These are phyloP conservation scores for Ectropis grisescens DNA, from an alignment of 1,140 invertebrate species.

Conservation along the genomic window DNA sequence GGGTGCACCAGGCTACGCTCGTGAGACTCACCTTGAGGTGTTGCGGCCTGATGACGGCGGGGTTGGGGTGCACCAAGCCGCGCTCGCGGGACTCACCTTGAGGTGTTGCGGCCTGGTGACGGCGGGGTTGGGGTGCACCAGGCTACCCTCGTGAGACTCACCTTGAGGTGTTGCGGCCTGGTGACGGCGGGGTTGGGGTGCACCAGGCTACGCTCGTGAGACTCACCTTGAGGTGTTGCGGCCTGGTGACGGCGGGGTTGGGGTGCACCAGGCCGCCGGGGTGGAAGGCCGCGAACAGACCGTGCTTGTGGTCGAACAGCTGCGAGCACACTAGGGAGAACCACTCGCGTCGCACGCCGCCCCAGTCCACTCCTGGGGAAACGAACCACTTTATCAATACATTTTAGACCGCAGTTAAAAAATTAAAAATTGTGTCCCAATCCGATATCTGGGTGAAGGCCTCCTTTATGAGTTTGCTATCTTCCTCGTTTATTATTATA, in stretches of 20 bases:
- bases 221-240: constrained; percentile 76
- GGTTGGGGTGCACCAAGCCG: too few relatives aligned
- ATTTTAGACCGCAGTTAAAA: too few relatives aligned
- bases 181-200: constrained; percentile 83
- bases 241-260: constrained; percentile 76
- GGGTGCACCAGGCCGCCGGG: constrained; percentile 91
- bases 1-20: too few relatives aligned
- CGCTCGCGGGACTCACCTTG: too few relatives aligned
- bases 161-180: constrained; percentile 79
- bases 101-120: too few relatives aligned
- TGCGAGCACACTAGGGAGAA: constrained; percentile 90
- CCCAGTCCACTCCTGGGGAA: constrained; percentile 89
- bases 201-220: constrained; percentile 69
- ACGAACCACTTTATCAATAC: too few relatives aligned
- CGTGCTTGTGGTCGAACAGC: constrained; percentile 87
- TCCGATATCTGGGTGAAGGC: too few relatives aligned
- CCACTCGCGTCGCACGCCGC: constrained; percentile 93
- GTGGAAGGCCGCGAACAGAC: constrained; percentile 88
- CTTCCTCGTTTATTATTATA: too few relatives aligned
- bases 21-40: constrained; percentile 31
- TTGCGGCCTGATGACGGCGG: too few relatives aligned
- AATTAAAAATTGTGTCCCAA: too few relatives aligned
- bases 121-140: too few relatives aligned
- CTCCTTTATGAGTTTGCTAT: too few relatives aligned
- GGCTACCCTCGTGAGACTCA: constrained; percentile 5